phyloP scores from a whole-genome alignment of 1,140 invertebrate species.

The Acyrthosiphon pisum region DNA sequence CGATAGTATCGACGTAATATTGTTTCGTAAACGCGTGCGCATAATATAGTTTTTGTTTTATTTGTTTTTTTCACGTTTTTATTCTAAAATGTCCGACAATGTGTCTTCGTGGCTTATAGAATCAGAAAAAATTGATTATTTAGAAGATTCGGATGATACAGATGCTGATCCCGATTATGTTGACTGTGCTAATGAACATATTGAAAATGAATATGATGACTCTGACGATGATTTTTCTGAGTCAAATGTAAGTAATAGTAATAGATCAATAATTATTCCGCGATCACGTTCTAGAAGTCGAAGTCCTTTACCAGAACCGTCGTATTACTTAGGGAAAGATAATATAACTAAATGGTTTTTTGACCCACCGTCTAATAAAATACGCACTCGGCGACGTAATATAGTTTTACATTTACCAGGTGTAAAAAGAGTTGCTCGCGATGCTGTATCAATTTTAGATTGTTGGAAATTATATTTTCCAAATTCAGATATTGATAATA shows the following conservation, averaged over 20 bases:
- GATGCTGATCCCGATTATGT: slow-evolving; percentile 24
- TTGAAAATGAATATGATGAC: slow-evolving; percentile 30
- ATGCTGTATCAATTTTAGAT: slow-evolving; percentile 49
- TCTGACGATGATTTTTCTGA: slow-evolving; percentile 21
- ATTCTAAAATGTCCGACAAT: too few relatives aligned
- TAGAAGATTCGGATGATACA: too few relatives aligned
- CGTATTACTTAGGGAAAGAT: slow-evolving; percentile 54
- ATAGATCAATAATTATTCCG: slow-evolving; percentile 22
- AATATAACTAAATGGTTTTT: slow-evolving; percentile 40
- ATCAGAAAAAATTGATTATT: too few relatives aligned
- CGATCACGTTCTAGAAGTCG: slow-evolving; percentile 40
- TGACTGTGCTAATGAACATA: slow-evolving; percentile 26
- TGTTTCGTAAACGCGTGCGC: too few relatives aligned
- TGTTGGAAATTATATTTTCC: slow-evolving; percentile 57
- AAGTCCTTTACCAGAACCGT: neutral
- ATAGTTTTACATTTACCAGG: slow-evolving; percentile 57
- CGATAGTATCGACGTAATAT: too few relatives aligned
- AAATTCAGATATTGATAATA: slow-evolving; percentile 46
- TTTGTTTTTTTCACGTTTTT: too few relatives aligned
- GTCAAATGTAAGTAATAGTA: slow-evolving; percentile 18
- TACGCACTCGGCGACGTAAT: slow-evolving; percentile 32
- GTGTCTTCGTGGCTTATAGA: too few relatives aligned
- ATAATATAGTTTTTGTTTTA: too few relatives aligned
- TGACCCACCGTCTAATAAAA: slow-evolving; percentile 26
- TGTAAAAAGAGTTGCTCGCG: slow-evolving; percentile 54